These are phyloP conservation scores for Cervus canadensis DNA, from an alignment of 2,113 vertebrate species.

Conservation along the genomic window DNA sequence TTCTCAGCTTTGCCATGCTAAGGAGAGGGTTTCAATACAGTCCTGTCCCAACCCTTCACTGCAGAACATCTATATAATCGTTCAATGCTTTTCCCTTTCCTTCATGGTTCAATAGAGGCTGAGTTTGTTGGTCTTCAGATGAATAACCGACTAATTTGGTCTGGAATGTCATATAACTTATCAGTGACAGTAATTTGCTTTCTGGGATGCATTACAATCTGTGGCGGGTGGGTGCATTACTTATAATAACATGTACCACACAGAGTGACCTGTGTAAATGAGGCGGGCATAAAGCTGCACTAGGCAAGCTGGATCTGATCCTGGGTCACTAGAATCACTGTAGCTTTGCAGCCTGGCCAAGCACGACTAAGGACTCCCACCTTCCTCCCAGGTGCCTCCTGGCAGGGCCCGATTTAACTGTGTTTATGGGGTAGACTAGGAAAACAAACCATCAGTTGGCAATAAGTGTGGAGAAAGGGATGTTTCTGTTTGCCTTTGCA, in stretches of 20 bases:
- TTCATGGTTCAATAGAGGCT: constrained; percentile 44
- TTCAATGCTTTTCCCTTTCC: background rate
- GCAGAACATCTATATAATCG: constrained; percentile 2
- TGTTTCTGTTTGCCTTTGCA: background rate
- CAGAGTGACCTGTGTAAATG: background rate
- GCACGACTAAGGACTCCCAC: background rate
- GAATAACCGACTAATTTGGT: constrained; percentile 56
- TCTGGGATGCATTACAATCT: constrained; percentile 56
- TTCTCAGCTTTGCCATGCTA: background rate
- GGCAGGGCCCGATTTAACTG: background rate
- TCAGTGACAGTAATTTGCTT: constrained; percentile 41
- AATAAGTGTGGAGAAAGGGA: background rate
- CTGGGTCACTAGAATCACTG: background rate
- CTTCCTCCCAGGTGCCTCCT: background rate
- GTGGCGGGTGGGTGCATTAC: background rate
- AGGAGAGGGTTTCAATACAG: constrained; percentile 27
- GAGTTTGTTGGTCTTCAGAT: constrained; percentile 55
- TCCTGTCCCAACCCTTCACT: constrained; percentile 18
- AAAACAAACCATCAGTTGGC: background rate
- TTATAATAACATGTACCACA: background rate
- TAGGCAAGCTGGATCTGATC: background rate
- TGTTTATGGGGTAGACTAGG: background rate
- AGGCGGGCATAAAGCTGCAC: background rate
- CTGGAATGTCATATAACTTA: constrained; percentile 45
- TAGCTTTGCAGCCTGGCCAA: background rate